Percentiles rank a stretch among this genome's conserved stretches.
These are phyloP conservation scores for Apis mellifera DNA, from an alignment of 1,140 invertebrate genomes.

Conservation along the genomic window DNA sequence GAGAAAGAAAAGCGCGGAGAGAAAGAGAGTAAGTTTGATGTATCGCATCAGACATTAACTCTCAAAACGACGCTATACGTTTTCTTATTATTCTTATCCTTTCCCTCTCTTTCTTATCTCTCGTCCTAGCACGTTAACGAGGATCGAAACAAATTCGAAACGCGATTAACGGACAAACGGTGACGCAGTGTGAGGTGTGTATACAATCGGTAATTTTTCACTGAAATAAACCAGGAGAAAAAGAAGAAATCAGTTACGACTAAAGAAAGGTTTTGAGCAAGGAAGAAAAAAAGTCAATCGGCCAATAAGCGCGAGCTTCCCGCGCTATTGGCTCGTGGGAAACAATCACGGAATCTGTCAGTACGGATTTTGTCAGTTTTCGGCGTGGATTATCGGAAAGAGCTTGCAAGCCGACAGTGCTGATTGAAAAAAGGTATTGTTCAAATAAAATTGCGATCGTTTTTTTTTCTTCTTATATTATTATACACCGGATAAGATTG, in stretches of 20 bases:
- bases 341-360: constrained; percentile 16
- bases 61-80: constrained; percentile 12
- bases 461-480: background rate
- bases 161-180: constrained; percentile 11
- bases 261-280: background rate
- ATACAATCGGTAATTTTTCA: background rate
- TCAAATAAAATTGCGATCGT: background rate
- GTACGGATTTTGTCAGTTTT: constrained; percentile 24
- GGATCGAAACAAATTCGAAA: background rate
- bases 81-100: constrained; percentile 5
- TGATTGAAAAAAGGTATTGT: constrained; percentile 33
- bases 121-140: background rate
- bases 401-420: background rate
- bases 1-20: constrained; percentile 23
- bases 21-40: constrained; percentile 23
- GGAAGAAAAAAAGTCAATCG: background rate
- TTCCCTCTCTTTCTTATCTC: constrained; percentile 21
- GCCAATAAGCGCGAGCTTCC: constrained; percentile 8
- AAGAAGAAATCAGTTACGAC: background rate
- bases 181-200: constrained; percentile 18
- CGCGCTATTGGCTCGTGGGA: constrained; percentile 2
- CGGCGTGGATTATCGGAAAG: background rate
- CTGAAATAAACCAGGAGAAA: background rate
- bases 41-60: background rate
- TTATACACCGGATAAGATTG: background rate